These are phyloP conservation scores for Pagetopsis macropterus DNA, from an alignment of 2,797 vertebrate genomes.

Conservation along the genomic window DNA sequence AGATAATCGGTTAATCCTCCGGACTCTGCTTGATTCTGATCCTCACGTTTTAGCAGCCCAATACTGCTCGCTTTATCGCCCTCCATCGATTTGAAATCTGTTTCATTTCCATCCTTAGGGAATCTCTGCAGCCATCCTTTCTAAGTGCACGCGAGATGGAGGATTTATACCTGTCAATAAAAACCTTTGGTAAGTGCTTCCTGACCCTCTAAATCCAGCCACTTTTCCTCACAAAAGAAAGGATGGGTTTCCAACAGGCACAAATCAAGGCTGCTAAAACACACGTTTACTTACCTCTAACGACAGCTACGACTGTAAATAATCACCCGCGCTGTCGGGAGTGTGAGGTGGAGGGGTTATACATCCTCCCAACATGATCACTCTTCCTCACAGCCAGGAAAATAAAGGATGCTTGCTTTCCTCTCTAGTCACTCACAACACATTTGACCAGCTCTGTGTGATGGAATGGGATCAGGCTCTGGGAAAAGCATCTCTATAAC, in stretches of 20 bases:
- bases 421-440: constrained; percentile 38
- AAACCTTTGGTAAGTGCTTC: constrained; percentile 87
- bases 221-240: constrained; percentile 80
- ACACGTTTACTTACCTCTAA: constrained; percentile 84
- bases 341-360: constrained; percentile 69
- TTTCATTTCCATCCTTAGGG: constrained; percentile 83
- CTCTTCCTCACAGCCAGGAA: constrained; percentile 74
- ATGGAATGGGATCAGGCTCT: constrained; percentile 50
- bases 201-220: constrained; percentile 84
- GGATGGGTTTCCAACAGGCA: constrained; percentile 82
- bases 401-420: constrained; percentile 61
- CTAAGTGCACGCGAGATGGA: constrained; percentile 82
- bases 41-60: constrained; percentile 70
- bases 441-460: constrained; percentile 55
- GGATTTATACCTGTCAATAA: constrained; percentile 88
- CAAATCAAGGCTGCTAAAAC: constrained; percentile 86
- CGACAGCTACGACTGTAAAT: constrained; percentile 82
- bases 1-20: constrained; percentile 69
- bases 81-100: constrained; percentile 82
- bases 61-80: constrained; percentile 73
- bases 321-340: constrained; percentile 77
- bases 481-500: constrained; percentile 51
- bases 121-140: constrained; percentile 82
- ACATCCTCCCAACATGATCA: constrained; percentile 75
- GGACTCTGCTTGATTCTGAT: constrained; percentile 65